phyloP scores from a whole-genome alignment of 2,797 vertebrate genomes.

The Corythornis leucogaster region DNA sequence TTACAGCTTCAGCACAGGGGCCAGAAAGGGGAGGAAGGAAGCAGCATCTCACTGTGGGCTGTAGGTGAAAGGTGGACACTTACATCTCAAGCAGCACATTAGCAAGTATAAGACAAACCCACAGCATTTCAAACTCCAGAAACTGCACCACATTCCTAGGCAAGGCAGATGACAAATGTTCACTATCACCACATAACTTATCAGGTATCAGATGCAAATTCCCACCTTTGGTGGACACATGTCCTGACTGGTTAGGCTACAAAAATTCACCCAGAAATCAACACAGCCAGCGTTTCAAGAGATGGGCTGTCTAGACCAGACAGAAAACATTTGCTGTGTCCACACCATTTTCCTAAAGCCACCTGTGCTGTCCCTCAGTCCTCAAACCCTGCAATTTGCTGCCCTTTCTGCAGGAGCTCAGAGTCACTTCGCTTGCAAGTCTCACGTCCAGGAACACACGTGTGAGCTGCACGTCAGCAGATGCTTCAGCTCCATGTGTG shows the following conservation, averaged over 20 bases:
- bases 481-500: rapidly evolving
- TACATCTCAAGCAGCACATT: neutral
- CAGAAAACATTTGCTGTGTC: neutral
- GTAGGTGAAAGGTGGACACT: neutral
- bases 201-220: neutral
- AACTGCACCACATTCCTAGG: neutral
- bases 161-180: neutral
- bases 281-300: neutral
- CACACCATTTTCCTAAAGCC: neutral
- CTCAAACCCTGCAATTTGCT: neutral
- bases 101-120: neutral
- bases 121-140: neutral
- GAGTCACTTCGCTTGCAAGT: neutral
- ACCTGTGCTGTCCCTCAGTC: neutral
- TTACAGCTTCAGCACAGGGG: neutral
- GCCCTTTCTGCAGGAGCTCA: neutral
- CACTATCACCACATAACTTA: neutral
- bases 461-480: rapidly evolving
- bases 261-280: neutral
- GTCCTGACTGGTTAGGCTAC: neutral
- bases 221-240: neutral
- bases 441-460: rapidly evolving
- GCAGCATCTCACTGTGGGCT: neutral
- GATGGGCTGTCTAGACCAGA: neutral
- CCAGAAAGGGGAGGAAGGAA: neutral